Conservation (phyloP, 2,113 vertebrate species). For the Peromyscus leucopus region DNA sequence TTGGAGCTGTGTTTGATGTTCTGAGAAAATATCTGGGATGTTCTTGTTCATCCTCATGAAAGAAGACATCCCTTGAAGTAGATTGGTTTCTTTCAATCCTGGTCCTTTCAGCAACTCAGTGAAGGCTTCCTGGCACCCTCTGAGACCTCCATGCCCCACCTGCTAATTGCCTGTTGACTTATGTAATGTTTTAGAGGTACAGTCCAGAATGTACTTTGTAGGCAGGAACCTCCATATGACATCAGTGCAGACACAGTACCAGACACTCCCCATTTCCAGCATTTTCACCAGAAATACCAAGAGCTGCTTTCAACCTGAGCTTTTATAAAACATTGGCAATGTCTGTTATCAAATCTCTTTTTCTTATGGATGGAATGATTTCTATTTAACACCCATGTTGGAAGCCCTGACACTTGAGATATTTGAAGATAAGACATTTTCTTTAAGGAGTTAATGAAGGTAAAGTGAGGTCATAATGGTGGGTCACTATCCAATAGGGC, state of each 20-base stretch:
- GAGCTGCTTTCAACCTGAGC: neutral
- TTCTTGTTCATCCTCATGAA: constrained; percentile 49
- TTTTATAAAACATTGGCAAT: neutral
- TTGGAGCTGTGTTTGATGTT: constrained; percentile 67
- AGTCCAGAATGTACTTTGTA: neutral
- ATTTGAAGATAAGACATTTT: neutral
- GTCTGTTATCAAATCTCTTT: neutral
- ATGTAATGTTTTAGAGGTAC: neutral
- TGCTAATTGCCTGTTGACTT: constrained; percentile 20
- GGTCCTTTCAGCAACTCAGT: constrained; percentile 34
- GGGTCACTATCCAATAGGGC: neutral
- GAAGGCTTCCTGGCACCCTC: neutral
- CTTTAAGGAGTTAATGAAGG: neutral
- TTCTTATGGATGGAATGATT: neutral
- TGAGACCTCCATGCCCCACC: neutral
- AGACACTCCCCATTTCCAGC: neutral
- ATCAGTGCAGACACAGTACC: neutral
- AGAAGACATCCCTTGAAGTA: neutral
- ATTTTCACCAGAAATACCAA: neutral
- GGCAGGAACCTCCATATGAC: neutral
- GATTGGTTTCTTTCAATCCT: neutral
- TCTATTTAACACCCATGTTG: neutral
- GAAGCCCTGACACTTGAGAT: neutral
- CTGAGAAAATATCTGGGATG: constrained; percentile 68
- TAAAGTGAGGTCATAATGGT: neutral